Evolutionary conservation across 2,797 vertebrate genomes (phyloP).

Genomic region (Rhadinocentrus ornatus): DNA sequence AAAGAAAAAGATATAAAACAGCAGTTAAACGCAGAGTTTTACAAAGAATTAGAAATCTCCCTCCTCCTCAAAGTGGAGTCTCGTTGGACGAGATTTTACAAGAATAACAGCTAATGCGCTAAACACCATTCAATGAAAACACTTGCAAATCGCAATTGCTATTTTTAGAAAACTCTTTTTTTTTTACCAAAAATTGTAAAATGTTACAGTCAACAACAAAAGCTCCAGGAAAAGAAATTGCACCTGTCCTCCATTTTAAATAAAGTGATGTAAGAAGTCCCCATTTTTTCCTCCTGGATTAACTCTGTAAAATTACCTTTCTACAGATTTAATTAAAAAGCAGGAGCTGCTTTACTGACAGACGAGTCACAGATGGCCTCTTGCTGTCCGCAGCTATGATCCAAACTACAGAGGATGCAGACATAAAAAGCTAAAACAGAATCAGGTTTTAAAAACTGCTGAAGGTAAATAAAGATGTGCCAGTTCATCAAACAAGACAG

Average conservation of each 20-base stretch:
- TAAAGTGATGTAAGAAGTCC: not conserved
- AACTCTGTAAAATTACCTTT: not conserved
- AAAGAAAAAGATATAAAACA: too few relatives aligned
- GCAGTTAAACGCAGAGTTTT: too few relatives aligned
- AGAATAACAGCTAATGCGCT: too few relatives aligned
- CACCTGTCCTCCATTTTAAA: not conserved
- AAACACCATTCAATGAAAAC: too few relatives aligned
- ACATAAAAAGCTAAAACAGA: not conserved
- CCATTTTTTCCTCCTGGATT: not conserved
- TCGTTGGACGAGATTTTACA: too few relatives aligned
- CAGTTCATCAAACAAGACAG: not conserved
- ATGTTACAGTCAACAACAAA: too few relatives aligned
- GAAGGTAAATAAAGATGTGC: not conserved
- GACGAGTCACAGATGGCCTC: not conserved
- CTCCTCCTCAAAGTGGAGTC: too few relatives aligned
- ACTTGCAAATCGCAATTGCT: too few relatives aligned
- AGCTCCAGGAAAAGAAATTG: too few relatives aligned
- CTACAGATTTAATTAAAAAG: not conserved
- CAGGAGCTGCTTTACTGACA: not conserved
- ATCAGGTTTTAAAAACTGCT: not conserved
- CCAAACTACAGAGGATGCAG: not conserved
- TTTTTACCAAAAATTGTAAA: too few relatives aligned
- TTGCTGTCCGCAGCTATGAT: not conserved
- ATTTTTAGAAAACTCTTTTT: too few relatives aligned
- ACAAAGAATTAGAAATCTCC: too few relatives aligned